Conservation (phyloP, 2,888 invertebrate species). For the Cactoblastis cactorum region DNA sequence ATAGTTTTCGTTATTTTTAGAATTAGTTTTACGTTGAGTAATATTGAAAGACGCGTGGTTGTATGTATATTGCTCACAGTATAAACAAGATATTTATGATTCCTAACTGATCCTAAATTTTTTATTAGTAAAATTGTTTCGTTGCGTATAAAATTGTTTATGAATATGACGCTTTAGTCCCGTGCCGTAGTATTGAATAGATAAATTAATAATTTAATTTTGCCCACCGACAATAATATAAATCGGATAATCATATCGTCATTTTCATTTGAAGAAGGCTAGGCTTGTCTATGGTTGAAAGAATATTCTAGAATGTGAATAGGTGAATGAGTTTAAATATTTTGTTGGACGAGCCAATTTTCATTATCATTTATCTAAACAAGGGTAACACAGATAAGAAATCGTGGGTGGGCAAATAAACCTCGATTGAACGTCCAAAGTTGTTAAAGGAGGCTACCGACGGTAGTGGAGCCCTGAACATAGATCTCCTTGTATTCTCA, state of each 20-base stretch:
- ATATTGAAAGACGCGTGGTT: conserved; percentile 37
- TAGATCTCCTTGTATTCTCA: conserved; percentile 41
- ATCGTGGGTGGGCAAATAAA: conserved; percentile 4
- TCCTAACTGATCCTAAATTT: conserved; percentile 32
- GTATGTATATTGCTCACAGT: conserved; percentile 48
- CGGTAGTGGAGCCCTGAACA: conserved; percentile 15
- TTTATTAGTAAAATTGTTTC: conserved; percentile 18
- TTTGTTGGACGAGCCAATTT: not conserved
- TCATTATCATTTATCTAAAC: no score
- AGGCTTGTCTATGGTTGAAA: not conserved
- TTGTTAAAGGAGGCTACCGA: conserved; percentile 9
- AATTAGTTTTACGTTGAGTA: conserved; percentile 32
- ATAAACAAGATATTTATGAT: conserved; percentile 22
- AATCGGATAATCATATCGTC: conserved; percentile 21
- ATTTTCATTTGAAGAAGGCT: not conserved
- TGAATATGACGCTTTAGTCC: conserved; percentile 11
- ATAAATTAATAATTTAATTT: conserved; percentile 14
- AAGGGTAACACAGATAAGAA: not conserved
- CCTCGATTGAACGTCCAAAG: conserved; percentile 15
- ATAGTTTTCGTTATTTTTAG: conserved; percentile 51
- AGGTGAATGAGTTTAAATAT: not conserved
- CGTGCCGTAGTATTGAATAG: conserved; percentile 25
- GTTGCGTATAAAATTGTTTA: conserved; percentile 2
- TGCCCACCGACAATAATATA: conserved; percentile 42
- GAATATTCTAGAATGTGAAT: not conserved